Base-by-base conservation (phyloP, 2,888 invertebrate genomes). In the Gastracanthus pulcherrimus region DNA sequence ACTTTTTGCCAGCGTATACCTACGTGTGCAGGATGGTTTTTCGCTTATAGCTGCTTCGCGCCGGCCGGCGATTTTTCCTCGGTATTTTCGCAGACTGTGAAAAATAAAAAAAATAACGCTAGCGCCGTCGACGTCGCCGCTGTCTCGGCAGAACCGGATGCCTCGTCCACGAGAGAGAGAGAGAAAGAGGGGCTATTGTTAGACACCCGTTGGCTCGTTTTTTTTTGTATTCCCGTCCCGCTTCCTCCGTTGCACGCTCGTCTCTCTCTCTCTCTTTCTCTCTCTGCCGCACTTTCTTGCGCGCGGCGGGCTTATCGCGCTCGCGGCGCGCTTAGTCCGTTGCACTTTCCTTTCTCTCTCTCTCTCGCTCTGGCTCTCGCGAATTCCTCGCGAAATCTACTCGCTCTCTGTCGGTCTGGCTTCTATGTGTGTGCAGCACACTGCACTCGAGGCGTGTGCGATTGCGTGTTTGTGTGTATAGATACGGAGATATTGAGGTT, bases 161-260 rank as follows among this genome's bases (percentile, higher is more conserved):
- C 62, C 34, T 62, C 62, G 16, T 13, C 2, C 11, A 5, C 16
- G 45, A 13, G 2, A n/a, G 45, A 16, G 45, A 2, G 60, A n/a
- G 3, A 6, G 13, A 23, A 38, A 45, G 45, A 6, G n/a, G 55
- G 58, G 79, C 76, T 74, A 76, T 80, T 80, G 75, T 80, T 76
- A 70, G 64, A 76, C n/a, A n/a, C n/a, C 55, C 23, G 62, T 74
- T 62, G 66, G 69, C 58, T 58, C 36, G 69, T 55, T 79, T 62
- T 48, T 70, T 48, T 29, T 70, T 36, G n/a, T 34, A 29, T 34
- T 16, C 34, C 62, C 29, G 3, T 64, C 36, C 23, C 23, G 34
- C 64, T 36, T 31, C 31, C 36, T 3, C 31, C 45, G 4, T 31
- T 2, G 55, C 31, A 64, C 62, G 70, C 48, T 31, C 26, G 26